Percentiles rank a stretch among this genome's conserved stretches.
phyloP scores from a whole-genome alignment of 2,888 invertebrate genomes.

The Mesopsocus fuscifrons region DNA sequence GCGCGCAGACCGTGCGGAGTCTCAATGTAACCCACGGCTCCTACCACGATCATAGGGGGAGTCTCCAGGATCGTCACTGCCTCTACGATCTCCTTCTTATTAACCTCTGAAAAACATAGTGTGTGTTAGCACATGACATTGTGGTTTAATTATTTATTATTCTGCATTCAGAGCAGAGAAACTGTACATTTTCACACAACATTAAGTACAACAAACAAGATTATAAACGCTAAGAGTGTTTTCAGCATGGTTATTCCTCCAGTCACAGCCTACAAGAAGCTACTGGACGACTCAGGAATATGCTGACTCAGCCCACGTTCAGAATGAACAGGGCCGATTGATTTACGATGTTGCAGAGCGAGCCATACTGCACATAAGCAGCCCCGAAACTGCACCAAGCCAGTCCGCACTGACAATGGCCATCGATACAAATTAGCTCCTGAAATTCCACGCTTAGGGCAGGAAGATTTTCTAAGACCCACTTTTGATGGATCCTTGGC shows the following conservation, averaged over 20 bases:
- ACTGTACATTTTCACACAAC: neutral
- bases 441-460: too few relatives aligned
- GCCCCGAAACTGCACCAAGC: neutral
- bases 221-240: slow-evolving; percentile 20
- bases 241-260: slow-evolving; percentile 26
- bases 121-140: slow-evolving; percentile 4
- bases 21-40: slow-evolving; percentile 96
- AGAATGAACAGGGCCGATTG: slow-evolving; percentile 28
- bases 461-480: too few relatives aligned
- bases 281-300: slow-evolving; percentile 58
- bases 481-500: too few relatives aligned
- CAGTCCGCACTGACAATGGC: neutral
- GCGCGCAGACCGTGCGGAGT: slow-evolving; percentile 94
- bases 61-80: slow-evolving; percentile 96
- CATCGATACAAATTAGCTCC: too few relatives aligned
- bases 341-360: slow-evolving; percentile 41
- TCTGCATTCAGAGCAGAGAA: slow-evolving; percentile 5
- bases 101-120: slow-evolving; percentile 54
- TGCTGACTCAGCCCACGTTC: slow-evolving; percentile 37
- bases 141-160: too few relatives aligned
- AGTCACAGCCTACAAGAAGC: slow-evolving; percentile 40
- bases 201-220: too few relatives aligned
- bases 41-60: slow-evolving; percentile 95
- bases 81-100: slow-evolving; percentile 99
- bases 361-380: slow-evolving; percentile 8